Evolutionary conservation across 2,888 invertebrate species (phyloP).

Genomic region (Anthrax anthrax): DNA sequence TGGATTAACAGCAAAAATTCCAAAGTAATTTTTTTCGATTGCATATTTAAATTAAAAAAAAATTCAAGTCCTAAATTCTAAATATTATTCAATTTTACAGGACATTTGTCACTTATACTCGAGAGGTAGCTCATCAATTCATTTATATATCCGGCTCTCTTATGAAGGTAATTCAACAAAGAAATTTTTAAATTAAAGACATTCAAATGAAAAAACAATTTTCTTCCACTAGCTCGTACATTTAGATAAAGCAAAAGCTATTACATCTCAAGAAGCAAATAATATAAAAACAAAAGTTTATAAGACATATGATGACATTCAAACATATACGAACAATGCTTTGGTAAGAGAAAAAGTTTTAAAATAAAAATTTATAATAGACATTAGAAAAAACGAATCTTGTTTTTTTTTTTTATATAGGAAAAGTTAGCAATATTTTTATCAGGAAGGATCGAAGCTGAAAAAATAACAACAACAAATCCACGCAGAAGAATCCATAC

Average conservation of each 20-base stretch:
- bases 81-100: constrained; percentile 23
- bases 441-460: constrained; percentile 50
- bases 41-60: background rate
- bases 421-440: constrained; percentile 47
- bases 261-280: constrained; percentile 40
- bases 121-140: constrained; percentile 42
- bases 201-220: background rate
- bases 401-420: constrained; percentile 1
- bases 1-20: constrained; percentile 41
- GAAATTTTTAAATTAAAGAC: background rate
- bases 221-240: constrained; percentile 39
- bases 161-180: constrained; percentile 40
- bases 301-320: constrained; percentile 8
- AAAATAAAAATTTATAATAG: background rate
- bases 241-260: constrained; percentile 41
- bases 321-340: constrained; percentile 10
- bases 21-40: constrained; percentile 40
- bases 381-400: background rate
- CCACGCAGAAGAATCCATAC: constrained; percentile 32
- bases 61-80: background rate
- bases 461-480: constrained; percentile 40
- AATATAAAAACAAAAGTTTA: constrained; percentile 1
- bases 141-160: constrained; percentile 46
- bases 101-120: constrained; percentile 39
- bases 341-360: constrained; percentile 8